A percentile compares a stretch with the other conserved stretches of the same genome.
These are phyloP conservation scores for Sarcophaga peregrina DNA, from an alignment of 1,140 invertebrate species.

Conservation along the genomic window DNA sequence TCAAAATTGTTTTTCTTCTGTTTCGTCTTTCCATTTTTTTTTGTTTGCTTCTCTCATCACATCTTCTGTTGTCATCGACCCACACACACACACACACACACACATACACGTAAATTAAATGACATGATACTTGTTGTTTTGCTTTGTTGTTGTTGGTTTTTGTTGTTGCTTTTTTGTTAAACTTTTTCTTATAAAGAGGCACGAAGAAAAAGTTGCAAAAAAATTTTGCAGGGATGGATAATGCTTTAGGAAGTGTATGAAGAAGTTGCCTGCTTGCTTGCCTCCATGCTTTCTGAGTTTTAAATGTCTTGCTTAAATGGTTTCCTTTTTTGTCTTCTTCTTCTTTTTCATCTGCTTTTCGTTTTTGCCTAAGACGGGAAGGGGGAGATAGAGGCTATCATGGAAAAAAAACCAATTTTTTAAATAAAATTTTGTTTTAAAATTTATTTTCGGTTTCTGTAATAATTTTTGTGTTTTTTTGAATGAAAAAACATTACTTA, in stretches of 20 bases:
- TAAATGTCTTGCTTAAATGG: slow-evolving; percentile 20
- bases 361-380: too few relatives aligned
- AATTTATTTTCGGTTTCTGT: background rate
- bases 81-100: background rate
- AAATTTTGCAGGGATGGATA: background rate
- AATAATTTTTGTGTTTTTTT: too few relatives aligned
- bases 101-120: background rate
- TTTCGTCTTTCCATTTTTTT: too few relatives aligned
- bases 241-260: too few relatives aligned
- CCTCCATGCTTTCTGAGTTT: background rate
- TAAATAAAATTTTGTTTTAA: background rate
- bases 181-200: background rate
- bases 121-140: background rate
- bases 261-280: background rate
- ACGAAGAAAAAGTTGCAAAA: background rate
- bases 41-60: too few relatives aligned
- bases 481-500: too few relatives aligned
- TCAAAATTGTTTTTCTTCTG: background rate
- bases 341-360: background rate
- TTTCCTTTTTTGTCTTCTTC: background rate
- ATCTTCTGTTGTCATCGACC: background rate
- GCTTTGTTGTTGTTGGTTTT: background rate
- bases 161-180: background rate
- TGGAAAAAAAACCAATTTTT: background rate
- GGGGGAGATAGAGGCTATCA: too few relatives aligned